These are phyloP conservation scores for Exocentrus adspersus DNA, from an alignment of 2,888 invertebrate genomes.

Conservation along the genomic window DNA sequence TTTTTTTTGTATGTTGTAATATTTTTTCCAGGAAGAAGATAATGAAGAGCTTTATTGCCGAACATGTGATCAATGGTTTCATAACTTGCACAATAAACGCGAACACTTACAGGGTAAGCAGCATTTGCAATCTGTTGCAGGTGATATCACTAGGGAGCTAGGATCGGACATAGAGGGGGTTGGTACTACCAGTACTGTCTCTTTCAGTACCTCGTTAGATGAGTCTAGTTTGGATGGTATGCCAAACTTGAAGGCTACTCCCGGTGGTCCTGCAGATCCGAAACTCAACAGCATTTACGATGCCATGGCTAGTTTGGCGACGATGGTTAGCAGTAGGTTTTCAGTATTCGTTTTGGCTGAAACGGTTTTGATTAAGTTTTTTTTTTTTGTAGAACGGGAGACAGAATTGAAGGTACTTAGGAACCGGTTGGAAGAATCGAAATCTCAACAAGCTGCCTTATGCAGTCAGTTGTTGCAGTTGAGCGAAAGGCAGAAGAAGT, in stretches of 20 bases:
- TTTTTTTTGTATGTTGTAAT: constrained; percentile 5
- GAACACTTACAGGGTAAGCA: constrained; percentile 69
- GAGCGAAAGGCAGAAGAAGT: constrained; percentile 55
- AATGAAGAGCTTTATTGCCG: constrained; percentile 68
- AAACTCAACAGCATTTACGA: constrained; percentile 53
- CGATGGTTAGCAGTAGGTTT: constrained; percentile 57
- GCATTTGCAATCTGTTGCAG: constrained; percentile 65
- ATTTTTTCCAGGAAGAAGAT: constrained; percentile 65
- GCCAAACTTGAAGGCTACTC: constrained; percentile 42
- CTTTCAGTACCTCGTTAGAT: constrained; percentile 58
- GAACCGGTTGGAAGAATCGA: constrained; percentile 54
- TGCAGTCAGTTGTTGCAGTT: constrained; percentile 56
- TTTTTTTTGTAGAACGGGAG: constrained; percentile 58
- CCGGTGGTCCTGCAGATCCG: constrained; percentile 19
- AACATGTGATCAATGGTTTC: constrained; percentile 70
- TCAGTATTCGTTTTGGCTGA: background rate
- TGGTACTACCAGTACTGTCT: constrained; percentile 37
- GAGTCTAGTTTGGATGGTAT: constrained; percentile 62
- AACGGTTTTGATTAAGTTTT: background rate
- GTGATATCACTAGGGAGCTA: constrained; percentile 60
- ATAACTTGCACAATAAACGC: constrained; percentile 68
- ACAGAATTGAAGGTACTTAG: constrained; percentile 59
- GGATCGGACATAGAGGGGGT: constrained; percentile 49
- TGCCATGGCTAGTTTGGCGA: constrained; percentile 57
- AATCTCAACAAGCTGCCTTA: constrained; percentile 54